Evolutionary conservation across 2,888 invertebrate species (phyloP), one percentile per base, ranked within the genome.

Genomic region (Oasisia sp.): DNA sequence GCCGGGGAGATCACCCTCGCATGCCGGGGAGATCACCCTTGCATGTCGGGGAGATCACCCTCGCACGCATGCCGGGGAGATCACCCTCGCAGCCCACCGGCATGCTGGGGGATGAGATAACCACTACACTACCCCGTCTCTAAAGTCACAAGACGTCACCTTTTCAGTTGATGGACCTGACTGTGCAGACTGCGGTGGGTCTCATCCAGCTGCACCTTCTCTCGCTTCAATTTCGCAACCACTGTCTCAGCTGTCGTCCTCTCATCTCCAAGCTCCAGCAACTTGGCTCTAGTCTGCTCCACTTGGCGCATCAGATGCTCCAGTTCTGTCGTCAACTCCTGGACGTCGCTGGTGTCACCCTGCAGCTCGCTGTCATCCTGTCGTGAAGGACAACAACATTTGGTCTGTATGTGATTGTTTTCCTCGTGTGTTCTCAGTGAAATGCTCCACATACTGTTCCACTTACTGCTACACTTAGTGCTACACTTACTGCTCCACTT

Each of bases 141-240:
- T 38, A 38, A 38, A 38, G 38, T 38, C 38, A 44, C 90, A 90
- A 32, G 38, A 8, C 19, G 4, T 27, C 32, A 32, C 90, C 38
- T 90, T 32, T 32, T 38, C 14, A 90, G 90, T 44, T 90, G 19
- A 14, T 90, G 90, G 14, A 90, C 32, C 50, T 91, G 14, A 50
- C 50, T 50, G 50, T 50, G 14, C 0, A 95, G 92, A 74, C 93
- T 94, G 92, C 95, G 95, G 92, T 94, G 94, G 74, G 93, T 94
- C 89, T 95, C 95, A 44, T 95, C 95, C 92, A 95, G 92, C 93
- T 95, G 93, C 32, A 95, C 95, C 91, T 94, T 94, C 92, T 95
- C 96, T 91, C 95, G 93, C 0, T 93, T 94, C 93, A 95, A 93
- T 32, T 94, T 94, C 1, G 92, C 92, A 12, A 95, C 94, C 8